phyloP scores from a whole-genome alignment of 2,797 vertebrate species.

The Microctenopoma lineatum region DNA sequence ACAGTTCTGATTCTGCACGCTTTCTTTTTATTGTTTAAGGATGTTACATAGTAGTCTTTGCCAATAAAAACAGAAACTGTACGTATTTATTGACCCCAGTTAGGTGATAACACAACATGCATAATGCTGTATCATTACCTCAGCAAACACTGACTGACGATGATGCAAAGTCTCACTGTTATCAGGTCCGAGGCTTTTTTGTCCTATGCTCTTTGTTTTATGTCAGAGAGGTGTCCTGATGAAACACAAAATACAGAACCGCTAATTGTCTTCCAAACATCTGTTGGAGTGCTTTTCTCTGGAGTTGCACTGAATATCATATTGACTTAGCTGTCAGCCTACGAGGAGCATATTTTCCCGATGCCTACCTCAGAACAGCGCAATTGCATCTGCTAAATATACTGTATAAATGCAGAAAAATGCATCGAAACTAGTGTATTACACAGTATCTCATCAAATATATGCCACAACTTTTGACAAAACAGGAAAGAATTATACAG shows the following conservation, averaged over 20 bases:
- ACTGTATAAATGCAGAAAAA: too few relatives aligned
- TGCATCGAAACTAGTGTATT: background rate
- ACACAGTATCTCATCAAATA: too few relatives aligned
- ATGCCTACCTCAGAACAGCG: too few relatives aligned
- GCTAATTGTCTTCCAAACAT: too few relatives aligned
- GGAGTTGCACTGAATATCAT: too few relatives aligned
- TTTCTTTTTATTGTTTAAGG: constrained; percentile 1
- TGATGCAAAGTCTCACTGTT: background rate
- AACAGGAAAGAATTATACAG: too few relatives aligned
- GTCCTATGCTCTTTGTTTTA: background rate
- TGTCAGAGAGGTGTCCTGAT: background rate
- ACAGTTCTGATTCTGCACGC: background rate
- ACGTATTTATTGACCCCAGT: background rate
- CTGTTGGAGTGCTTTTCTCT: too few relatives aligned
- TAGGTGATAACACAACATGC: background rate
- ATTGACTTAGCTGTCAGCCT: too few relatives aligned
- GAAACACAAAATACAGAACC: too few relatives aligned
- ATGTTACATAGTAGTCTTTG: background rate
- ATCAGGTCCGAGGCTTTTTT: background rate
- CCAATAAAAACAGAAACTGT: background rate
- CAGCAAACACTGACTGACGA: background rate
- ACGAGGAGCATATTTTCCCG: background rate
- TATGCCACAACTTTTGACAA: too few relatives aligned
- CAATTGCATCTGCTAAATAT: too few relatives aligned
- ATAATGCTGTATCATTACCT: background rate